Conservation (phyloP, 2,888 invertebrate genomes). For the Papilio protenor region DNA sequence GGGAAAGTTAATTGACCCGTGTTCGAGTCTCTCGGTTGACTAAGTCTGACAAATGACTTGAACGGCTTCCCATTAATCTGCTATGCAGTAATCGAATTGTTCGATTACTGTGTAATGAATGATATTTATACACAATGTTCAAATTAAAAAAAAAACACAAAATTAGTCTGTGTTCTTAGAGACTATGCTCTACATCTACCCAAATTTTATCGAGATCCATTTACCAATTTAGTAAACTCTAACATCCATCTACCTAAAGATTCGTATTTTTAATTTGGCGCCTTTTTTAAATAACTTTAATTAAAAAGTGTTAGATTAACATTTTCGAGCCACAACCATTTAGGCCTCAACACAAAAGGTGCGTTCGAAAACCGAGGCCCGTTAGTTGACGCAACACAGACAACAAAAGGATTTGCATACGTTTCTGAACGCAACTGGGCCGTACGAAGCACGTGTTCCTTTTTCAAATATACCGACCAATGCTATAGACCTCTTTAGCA, state of each 20-base stretch:
- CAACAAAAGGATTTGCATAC: constrained; percentile 81
- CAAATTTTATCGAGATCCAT: no score
- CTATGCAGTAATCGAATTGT: not conserved
- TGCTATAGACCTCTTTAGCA: constrained; percentile 40
- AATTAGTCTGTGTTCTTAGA: no score
- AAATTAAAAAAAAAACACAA: no score
- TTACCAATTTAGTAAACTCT: no score
- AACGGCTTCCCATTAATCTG: constrained; percentile 36
- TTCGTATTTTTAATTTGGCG: not conserved
- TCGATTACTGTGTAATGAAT: not conserved
- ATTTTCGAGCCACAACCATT: not conserved
- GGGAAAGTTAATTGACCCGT: not conserved
- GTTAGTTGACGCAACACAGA: constrained; percentile 69
- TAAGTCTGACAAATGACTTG: constrained; percentile 31
- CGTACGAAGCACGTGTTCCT: constrained; percentile 57
- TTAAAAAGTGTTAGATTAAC: not conserved
- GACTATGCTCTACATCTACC: no score
- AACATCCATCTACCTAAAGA: no score
- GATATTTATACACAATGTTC: not conserved
- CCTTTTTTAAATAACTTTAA: not conserved
- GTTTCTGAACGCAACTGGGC: constrained; percentile 69
- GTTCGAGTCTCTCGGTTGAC: constrained; percentile 9
- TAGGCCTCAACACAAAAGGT: constrained; percentile 52
- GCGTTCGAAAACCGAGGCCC: constrained; percentile 62
- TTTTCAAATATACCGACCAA: constrained; percentile 46